Base-by-base conservation (phyloP, 2,113 vertebrate species). In the Centrocercus urophasianus region DNA sequence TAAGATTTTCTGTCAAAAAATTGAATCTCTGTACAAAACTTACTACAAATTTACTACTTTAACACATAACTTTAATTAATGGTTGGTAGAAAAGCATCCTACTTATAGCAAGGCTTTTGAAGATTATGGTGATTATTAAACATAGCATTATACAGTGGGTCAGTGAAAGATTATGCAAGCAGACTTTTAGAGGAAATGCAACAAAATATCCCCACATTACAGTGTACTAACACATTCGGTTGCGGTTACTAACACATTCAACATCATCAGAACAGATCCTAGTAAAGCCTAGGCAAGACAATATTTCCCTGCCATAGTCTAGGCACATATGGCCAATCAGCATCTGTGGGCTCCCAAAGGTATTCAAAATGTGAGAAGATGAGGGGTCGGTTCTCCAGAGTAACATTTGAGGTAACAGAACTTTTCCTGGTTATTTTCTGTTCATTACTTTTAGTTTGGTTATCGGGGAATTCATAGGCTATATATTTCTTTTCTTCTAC, bases 61-160 rank as follows among this genome's bases (percentile, higher is more conserved):
- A n/a, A 43, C 30, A 61, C 43, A 77, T 66, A 59, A n/a, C 7
- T 27, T 56, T 42, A 42, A 43, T 9, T 34, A 86, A n/a, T n/a
- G n/a, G 24, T 10, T 75, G 48, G n/a, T 34, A 70, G 43, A 65
- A 81, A 65, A 54, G 19, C 27, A 60, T 65, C 6, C 15, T 34
- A 47, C 11, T 54, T n/a, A 71, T 1, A 60, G 12, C 57, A 76
- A 65, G 28, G 8, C 11, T 47, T n/a, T 60, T 47, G 11, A 5
- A 22, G n/a, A 16, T 19, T 43, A 14, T 28, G 32, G 5, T 18
- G 12, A 30, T 50, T 45, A 8, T 75, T 52, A 8, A 20, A 6
- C 5, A 6, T 13, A 40, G 4, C 11, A 47, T 32, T n/a, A 17
- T 1, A 2, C 32, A 0, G 0, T 14, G 6, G 25, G 52, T 14